A percentile compares a stretch with the other conserved stretches of the same genome.
Evolutionary conservation across 2,888 invertebrate genomes (phyloP).

Genomic region (Oligia strigilis): DNA sequence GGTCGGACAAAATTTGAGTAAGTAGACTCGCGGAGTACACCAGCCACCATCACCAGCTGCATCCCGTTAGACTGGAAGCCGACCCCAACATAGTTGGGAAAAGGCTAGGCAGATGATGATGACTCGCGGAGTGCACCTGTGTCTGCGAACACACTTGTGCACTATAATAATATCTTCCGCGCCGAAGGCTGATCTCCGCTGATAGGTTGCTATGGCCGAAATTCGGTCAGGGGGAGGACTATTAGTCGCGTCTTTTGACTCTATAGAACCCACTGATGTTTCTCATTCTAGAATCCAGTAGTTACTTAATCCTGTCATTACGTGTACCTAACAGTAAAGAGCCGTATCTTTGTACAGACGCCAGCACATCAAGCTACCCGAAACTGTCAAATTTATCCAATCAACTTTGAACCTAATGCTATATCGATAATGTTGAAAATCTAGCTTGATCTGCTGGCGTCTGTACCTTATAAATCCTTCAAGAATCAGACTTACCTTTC

Average conservation of each 20-base stretch:
- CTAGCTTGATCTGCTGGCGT: no score
- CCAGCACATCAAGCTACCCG: no score
- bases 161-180: no score
- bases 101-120: no score
- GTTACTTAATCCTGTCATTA: not conserved
- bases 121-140: not conserved
- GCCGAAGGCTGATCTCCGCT: not conserved
- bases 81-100: no score
- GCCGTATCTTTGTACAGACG: not conserved
- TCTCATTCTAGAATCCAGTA: not conserved
- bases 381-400: no score
- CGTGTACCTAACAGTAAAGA: not conserved
- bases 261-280: not conserved
- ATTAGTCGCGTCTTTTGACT: not conserved
- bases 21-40: not conserved
- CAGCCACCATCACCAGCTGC: no score
- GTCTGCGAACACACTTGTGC: no score
- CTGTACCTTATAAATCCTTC: constrained; percentile 17
- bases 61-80: no score
- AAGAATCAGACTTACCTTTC: constrained; percentile 54
- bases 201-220: not conserved
- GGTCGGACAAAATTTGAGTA: not conserved
- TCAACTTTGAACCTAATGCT: no score
- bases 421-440: no score
- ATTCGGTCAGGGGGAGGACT: not conserved